phyloP scores from a whole-genome alignment of 2,113 vertebrate species.

The Oncorhynchus nerka region DNA sequence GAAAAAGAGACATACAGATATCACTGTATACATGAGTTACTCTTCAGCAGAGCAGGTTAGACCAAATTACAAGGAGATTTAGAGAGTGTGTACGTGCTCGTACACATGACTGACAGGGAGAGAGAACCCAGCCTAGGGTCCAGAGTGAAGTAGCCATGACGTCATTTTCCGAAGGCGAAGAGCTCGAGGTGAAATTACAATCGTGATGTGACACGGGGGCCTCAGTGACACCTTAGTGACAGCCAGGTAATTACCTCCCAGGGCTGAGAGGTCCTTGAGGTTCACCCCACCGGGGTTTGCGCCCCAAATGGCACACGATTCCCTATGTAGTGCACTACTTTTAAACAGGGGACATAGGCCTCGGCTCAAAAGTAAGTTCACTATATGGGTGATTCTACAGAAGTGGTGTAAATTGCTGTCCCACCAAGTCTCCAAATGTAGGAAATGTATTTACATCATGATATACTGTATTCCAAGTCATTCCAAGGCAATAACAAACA shows the following conservation, averaged over 20 bases:
- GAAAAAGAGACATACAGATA: neutral
- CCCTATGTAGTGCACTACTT: too few species aligned
- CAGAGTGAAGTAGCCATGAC: conserved; percentile 2
- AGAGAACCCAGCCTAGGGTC: neutral
- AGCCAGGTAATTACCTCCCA: conserved; percentile 11
- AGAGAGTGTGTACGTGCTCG: neutral
- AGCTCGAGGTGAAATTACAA: conserved; percentile 6
- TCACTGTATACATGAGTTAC: neutral
- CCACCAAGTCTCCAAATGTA: too few species aligned
- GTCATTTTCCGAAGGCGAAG: neutral
- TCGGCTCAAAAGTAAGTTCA: too few species aligned
- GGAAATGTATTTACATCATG: too few species aligned
- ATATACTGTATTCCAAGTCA: too few species aligned
- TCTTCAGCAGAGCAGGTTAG: neutral
- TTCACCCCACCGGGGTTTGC: neutral
- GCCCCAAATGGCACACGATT: too few species aligned
- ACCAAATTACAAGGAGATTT: neutral
- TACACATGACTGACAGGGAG: neutral
- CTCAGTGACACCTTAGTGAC: neutral
- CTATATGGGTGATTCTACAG: too few species aligned
- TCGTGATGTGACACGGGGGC: neutral
- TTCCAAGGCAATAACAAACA: too few species aligned
- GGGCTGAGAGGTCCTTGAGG: conserved; percentile 5
- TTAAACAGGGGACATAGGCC: too few species aligned
- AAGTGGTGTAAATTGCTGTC: too few species aligned